Evolutionary conservation across 1,140 invertebrate genomes (phyloP).

Genomic region (Epicauta chinensis): DNA sequence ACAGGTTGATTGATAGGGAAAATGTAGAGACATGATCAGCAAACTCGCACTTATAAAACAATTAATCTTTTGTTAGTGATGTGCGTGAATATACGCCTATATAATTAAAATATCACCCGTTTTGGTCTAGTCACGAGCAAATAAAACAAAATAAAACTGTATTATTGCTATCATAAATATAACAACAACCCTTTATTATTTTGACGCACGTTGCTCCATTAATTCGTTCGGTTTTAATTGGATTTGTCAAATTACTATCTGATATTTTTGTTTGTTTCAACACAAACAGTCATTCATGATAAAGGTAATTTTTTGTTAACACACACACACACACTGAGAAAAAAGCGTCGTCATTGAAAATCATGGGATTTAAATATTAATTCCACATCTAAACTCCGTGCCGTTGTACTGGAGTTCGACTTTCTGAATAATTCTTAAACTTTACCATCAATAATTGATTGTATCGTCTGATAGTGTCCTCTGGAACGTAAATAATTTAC

Average conservation of each 20-base stretch:
- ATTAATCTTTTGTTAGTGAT: slow-evolving; percentile 5
- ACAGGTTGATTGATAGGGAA: slow-evolving; percentile 6
- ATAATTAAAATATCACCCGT: slow-evolving; percentile 1
- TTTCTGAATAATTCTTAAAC: too few species aligned
- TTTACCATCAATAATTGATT: too few species aligned
- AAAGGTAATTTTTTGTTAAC: too few species aligned
- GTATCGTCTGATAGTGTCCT: too few species aligned
- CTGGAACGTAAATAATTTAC: too few species aligned
- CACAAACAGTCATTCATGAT: too few species aligned
- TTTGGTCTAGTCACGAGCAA: slow-evolving; percentile 11
- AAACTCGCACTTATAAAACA: slow-evolving; percentile 10
- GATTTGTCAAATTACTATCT: neutral
- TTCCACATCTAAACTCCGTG: too few species aligned
- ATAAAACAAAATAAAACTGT: slow-evolving; percentile 16
- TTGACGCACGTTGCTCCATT: neutral
- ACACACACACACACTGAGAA: too few species aligned
- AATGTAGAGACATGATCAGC: slow-evolving; percentile 8
- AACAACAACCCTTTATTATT: neutral
- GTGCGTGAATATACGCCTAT: slow-evolving; percentile 11
- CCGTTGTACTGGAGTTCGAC: too few species aligned
- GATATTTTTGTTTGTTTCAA: neutral
- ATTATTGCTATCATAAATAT: slow-evolving; percentile 8
- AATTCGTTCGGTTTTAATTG: neutral
- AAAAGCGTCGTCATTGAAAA: too few species aligned
- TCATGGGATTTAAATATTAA: too few species aligned